phyloP scores from a whole-genome alignment of 2,888 invertebrate species.

The Cetonia aurata region DNA sequence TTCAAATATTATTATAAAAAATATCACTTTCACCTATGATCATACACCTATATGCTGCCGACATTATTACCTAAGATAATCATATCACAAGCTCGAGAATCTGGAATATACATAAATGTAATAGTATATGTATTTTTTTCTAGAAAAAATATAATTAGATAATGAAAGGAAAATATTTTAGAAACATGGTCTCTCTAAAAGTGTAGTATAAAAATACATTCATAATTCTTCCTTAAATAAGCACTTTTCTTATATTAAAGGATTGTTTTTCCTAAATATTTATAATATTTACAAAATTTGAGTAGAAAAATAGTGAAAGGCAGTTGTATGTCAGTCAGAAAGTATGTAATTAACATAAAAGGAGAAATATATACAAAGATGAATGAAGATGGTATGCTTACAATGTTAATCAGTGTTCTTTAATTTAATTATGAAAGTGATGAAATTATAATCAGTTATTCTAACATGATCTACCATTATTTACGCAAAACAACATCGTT shows the following conservation, averaged over 20 bases:
- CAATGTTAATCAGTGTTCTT: no score
- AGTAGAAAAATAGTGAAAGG: slow-evolving; percentile 38
- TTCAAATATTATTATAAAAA: slow-evolving; percentile 52
- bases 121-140: slow-evolving; percentile 24
- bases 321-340: slow-evolving; percentile 43
- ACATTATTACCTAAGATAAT: slow-evolving; percentile 43
- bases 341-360: slow-evolving; percentile 16
- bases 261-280: not conserved
- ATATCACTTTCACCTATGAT: slow-evolving; percentile 54
- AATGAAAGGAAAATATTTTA: slow-evolving; percentile 29
- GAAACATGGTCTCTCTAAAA: slow-evolving; percentile 30
- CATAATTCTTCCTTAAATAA: slow-evolving; percentile 17
- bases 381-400: not conserved
- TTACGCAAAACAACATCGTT: no score
- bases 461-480: no score
- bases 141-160: not conserved
- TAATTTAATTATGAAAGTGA: no score
- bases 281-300: slow-evolving; percentile 37
- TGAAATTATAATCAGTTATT: no score
- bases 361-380: slow-evolving; percentile 2
- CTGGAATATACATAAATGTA: slow-evolving; percentile 36
- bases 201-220: slow-evolving; percentile 34
- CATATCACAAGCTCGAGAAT: slow-evolving; percentile 48
- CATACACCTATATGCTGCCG: slow-evolving; percentile 47
- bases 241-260: slow-evolving; percentile 4